Percentiles rank a stretch among this genome's conserved stretches.
These are phyloP conservation scores for Tinea trinotella DNA, from an alignment of 2,888 invertebrate species.

Conservation along the genomic window DNA sequence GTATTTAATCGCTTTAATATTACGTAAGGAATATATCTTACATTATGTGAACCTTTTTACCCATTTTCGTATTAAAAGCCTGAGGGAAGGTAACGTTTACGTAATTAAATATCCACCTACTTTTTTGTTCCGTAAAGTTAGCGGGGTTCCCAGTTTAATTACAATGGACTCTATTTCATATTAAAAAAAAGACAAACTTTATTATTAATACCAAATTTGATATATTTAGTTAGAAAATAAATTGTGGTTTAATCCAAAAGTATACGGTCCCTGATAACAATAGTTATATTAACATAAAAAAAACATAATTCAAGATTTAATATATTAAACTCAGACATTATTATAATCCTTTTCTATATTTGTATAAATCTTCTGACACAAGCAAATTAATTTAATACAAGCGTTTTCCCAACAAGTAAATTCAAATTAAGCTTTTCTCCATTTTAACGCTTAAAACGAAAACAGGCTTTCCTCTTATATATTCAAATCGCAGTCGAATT, in stretches of 20 bases:
- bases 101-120: constrained; percentile 18
- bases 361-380: constrained; percentile 24
- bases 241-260: not conserved
- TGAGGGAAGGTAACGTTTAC: constrained; percentile 15
- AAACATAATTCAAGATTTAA: not conserved
- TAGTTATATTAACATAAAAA: not conserved
- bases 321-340: not conserved
- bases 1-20: constrained; percentile 24
- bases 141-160: constrained; percentile 4
- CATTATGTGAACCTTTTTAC: constrained; percentile 21
- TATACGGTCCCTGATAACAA: not conserved
- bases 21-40: constrained; percentile 21
- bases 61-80: constrained; percentile 9
- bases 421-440: constrained; percentile 33
- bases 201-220: too few species aligned
- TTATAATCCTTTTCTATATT: constrained; percentile 3
- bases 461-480: constrained; percentile 22
- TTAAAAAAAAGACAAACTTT: not conserved
- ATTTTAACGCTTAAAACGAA: constrained; percentile 15
- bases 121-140: constrained; percentile 6
- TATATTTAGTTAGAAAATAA: too few species aligned
- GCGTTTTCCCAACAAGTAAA: constrained; percentile 34
- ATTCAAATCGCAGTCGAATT: constrained; percentile 56
- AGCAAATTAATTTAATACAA: constrained; percentile 36
- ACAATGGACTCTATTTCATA: constrained; percentile 5